Base-by-base conservation (phyloP, 2,888 invertebrate species). In the Ectemnius continuus region DNA sequence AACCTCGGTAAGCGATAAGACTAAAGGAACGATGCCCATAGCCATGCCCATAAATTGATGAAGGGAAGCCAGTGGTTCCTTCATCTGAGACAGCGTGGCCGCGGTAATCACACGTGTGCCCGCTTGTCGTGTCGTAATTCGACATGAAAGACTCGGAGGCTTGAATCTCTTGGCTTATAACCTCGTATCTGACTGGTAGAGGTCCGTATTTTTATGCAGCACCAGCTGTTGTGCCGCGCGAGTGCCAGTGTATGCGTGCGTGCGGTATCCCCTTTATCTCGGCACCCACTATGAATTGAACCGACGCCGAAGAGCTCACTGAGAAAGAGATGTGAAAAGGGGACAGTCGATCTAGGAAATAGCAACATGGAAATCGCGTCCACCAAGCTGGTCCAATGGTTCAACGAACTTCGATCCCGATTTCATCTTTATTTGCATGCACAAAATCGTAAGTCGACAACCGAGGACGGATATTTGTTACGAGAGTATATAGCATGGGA, bases 371-470 rank as follows among this genome's bases (percentile, higher is more conserved):
- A 90, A 70, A 79, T 89, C 72, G 85, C 85, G 57, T 79, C 81
- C 57, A 82, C 84, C 65, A 88, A 88, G 79, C 75, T 89, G 76
- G 81, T 85, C 69, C 88, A 87, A 77, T 88, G 88, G 88, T 84
- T 89, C 82, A 85, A 87, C 83, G 87, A 88, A 79, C 83, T 90
- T 66, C 85, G 88, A 82, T 87, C 89, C 45, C 88, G 88, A 14
- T 77, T 87, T 71, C 87, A 88, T 72, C 84, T 88, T 70, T 90
- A 90, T 85, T 84, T 90, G 65, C 85, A 86, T 65, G 81, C 86
- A 67, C 88, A 87, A 64, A 86, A 87, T 76, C 84, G 90, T 91
- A 89, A 91, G 90, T 89, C 65, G 36, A 62, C n/a, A 28, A 60
- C 18, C 73, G 8, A 14, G 52, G 52, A 52, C 14, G 52, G 36